These are phyloP conservation scores for Euura saliciscinereae DNA, from an alignment of 1,140 invertebrate genomes.

Conservation along the genomic window DNA sequence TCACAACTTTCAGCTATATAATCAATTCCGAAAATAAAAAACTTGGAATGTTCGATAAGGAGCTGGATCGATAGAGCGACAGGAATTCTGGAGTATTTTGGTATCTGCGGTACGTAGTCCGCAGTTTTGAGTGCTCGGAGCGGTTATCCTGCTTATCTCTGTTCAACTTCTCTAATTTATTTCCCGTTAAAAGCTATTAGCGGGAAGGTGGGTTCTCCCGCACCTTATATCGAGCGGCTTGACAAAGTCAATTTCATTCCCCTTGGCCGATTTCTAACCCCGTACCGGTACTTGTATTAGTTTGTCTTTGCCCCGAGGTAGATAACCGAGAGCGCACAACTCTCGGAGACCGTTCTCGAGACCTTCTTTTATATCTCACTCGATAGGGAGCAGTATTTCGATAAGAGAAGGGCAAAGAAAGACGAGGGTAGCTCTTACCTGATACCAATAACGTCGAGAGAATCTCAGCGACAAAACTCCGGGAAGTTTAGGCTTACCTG, in stretches of 20 bases:
- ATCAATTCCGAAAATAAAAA: too few relatives aligned
- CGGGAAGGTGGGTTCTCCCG: neutral
- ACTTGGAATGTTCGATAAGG: too few relatives aligned
- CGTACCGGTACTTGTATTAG: neutral
- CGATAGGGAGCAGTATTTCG: too few relatives aligned
- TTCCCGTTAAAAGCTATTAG: neutral
- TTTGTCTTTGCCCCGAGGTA: neutral
- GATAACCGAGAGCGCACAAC: neutral
- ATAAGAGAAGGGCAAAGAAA: neutral
- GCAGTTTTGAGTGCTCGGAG: neutral
- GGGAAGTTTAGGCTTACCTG: neutral
- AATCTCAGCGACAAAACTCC: neutral
- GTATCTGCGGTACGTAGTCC: neutral
- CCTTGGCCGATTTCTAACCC: neutral
- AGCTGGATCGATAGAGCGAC: neutral
- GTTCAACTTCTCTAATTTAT: slow-evolving; percentile 4
- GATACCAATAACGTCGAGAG: neutral
- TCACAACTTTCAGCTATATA: too few relatives aligned
- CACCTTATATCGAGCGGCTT: neutral
- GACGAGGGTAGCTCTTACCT: neutral
- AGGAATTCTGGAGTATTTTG: neutral
- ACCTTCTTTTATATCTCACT: neutral
- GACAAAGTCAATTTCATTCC: neutral
- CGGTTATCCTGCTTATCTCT: neutral
- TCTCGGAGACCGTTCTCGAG: neutral